Evolutionary conservation across 1,140 invertebrate genomes (phyloP).

Genomic region (Pteromalus puparum): DNA sequence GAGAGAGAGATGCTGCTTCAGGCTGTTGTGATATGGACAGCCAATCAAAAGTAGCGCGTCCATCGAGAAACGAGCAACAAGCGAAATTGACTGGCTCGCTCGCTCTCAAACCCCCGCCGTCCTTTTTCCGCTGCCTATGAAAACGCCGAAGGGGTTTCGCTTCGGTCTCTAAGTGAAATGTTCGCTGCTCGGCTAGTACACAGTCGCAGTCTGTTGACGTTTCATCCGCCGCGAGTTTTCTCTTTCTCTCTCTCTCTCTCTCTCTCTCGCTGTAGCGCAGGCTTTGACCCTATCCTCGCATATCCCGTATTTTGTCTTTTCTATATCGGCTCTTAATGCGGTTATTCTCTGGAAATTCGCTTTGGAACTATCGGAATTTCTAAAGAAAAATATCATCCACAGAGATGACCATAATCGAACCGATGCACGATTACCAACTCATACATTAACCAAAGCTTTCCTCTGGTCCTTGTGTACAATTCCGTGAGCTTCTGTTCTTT

Average conservation of each 20-base stretch:
- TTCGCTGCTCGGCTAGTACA: background rate
- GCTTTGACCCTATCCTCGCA: background rate
- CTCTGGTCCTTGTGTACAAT: background rate
- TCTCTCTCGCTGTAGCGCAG: background rate
- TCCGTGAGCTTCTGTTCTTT: background rate
- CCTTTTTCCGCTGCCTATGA: constrained; percentile 10
- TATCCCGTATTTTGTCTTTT: too few relatives aligned
- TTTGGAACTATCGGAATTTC: too few relatives aligned
- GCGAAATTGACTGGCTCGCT: constrained; percentile 16
- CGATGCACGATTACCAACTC: background rate
- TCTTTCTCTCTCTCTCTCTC: background rate
- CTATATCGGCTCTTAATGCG: too few relatives aligned
- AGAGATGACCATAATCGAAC: background rate
- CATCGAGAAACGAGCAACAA: constrained; percentile 21
- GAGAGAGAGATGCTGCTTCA: constrained; percentile 18
- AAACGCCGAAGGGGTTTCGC: constrained; percentile 20
- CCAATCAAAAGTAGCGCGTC: constrained; percentile 36
- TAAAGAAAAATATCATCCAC: too few relatives aligned
- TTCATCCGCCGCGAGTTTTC: constrained; percentile 4
- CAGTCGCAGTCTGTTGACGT: constrained; percentile 29
- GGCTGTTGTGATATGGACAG: constrained; percentile 32
- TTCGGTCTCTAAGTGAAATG: constrained; percentile 16
- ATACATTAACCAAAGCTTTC: background rate
- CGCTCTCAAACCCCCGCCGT: background rate
- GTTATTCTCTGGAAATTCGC: too few relatives aligned